Base-by-base conservation (phyloP, 2,797 vertebrate genomes). In the Glossophaga mutica region DNA sequence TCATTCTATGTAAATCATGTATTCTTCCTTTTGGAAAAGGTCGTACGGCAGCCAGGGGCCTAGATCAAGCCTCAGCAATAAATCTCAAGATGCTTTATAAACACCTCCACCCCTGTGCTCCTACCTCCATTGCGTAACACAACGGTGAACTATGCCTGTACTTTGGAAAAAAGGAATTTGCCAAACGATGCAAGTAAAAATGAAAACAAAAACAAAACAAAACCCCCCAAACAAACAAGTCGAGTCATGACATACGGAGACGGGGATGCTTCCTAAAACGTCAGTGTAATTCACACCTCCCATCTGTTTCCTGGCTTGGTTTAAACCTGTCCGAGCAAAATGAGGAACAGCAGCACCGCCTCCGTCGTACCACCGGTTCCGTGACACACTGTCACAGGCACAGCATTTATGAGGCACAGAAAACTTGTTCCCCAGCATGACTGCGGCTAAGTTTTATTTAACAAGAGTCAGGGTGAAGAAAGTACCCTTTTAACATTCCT, bases 121-220 rank as follows among this genome's bases (percentile, higher is more conserved):
- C 87, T 68, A 85, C 32, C 39, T 78, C 48, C 8, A 46, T 59
- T 78, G 92, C 4, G 2, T 62, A 95, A 92, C 14, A 86, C 48
- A 77, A 50, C 26, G 77, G 50, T 59, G 70, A 88, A 52, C 62
- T 85, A 77, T 12, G 44, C 87, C 16, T 65, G 22, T 9, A 70
- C 70, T 89, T 95, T 62, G 57, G 55, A 94, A 85, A 62, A 95
- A 84, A 94, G 37, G 11, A 74, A 95, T 84, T 70, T 93, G 50
- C 52, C 57, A 81, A 90, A 85, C 9, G 77, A 52, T 79, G 18
- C 26, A 95, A 86, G 68, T 46, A 34, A 90, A 89, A 85, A 90
- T 15, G 21, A 67, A 76, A 87, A 79, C 14, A 65, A 65, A 62
- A 62, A 62, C 14, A 29, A 32, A 57, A 9, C 9, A 22, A 3